Evolutionary conservation across 2,797 vertebrate species (phyloP).

Genomic region (Pelobates cultripes): DNA sequence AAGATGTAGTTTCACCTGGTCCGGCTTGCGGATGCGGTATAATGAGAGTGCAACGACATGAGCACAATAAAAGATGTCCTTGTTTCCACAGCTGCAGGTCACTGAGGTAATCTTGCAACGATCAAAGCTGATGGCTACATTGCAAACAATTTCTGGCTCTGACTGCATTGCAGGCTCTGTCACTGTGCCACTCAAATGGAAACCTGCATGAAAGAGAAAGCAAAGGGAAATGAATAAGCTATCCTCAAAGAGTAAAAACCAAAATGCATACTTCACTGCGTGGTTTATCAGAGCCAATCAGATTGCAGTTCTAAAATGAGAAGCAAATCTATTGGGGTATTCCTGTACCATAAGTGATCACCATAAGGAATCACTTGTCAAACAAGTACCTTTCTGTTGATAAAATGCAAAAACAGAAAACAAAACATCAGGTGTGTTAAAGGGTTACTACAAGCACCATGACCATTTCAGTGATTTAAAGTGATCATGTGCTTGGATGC

Average conservation of each 20-base stretch:
- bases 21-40: conserved; percentile 95
- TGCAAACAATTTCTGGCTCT: conserved; percentile 92
- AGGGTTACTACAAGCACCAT: no score
- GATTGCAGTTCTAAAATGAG: no score
- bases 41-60: conserved; percentile 96
- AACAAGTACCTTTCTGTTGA: no score
- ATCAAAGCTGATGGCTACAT: conserved; percentile 98
- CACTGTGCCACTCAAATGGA: conserved; percentile 97
- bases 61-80: conserved; percentile 99
- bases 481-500: no score
- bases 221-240: background rate
- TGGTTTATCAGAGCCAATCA: no score
- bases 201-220: conserved; percentile 74
- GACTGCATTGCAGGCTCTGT: conserved; percentile 91
- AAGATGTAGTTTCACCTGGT: conserved; percentile 97
- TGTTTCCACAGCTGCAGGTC: conserved; percentile 97
- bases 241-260: background rate
- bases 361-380: no score
- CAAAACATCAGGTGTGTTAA: no score
- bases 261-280: background rate
- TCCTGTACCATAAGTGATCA: no score
- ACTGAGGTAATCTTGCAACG: conserved; percentile 99
- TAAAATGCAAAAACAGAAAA: no score
- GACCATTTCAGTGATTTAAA: no score
- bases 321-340: no score